phyloP scores from a whole-genome alignment of 1,140 invertebrate species.

The Drosophila equinoxialis region DNA sequence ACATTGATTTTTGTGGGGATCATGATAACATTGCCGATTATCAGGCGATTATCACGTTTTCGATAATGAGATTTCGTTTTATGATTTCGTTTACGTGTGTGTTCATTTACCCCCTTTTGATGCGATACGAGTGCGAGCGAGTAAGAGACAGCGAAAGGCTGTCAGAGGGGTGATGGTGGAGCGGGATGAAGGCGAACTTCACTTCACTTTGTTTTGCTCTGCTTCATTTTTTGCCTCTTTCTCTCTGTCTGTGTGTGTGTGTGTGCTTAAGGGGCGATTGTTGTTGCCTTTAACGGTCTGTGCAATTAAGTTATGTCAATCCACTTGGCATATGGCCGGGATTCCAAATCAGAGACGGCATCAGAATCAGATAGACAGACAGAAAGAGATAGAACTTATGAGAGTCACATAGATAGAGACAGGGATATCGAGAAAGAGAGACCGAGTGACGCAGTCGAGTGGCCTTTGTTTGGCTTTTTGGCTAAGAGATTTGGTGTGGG shows the following conservation, averaged over 20 bases:
- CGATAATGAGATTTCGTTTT: conserved; percentile 76
- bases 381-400: background rate
- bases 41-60: conserved; percentile 76
- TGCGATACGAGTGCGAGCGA: background rate
- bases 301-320: conserved; percentile 60
- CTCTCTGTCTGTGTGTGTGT: conserved; percentile 9
- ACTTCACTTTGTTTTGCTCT: background rate
- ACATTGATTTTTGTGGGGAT: conserved; percentile 23
- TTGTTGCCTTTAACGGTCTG: conserved; percentile 22
- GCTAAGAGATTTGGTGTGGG: background rate
- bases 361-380: background rate
- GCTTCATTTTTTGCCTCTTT: background rate
- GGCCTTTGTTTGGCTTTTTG: conserved; percentile 24
- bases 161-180: background rate
- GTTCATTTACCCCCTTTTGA: conserved; percentile 36
- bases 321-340: conserved; percentile 55
- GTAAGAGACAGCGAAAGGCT: background rate
- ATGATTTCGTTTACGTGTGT: conserved; percentile 12
- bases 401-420: conserved; percentile 14
- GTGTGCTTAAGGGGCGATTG: conserved; percentile 37
- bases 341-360: conserved; percentile 14
- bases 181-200: background rate
- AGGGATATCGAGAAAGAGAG: background rate
- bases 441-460: conserved; percentile 8
- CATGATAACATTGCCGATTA: conserved; percentile 74